A percentile compares a stretch with the other conserved stretches of the same genome.
These are phyloP conservation scores for Parazoanthus darwini DNA, from an alignment of 92 coral and sea anemone species.

Conservation along the genomic window DNA sequence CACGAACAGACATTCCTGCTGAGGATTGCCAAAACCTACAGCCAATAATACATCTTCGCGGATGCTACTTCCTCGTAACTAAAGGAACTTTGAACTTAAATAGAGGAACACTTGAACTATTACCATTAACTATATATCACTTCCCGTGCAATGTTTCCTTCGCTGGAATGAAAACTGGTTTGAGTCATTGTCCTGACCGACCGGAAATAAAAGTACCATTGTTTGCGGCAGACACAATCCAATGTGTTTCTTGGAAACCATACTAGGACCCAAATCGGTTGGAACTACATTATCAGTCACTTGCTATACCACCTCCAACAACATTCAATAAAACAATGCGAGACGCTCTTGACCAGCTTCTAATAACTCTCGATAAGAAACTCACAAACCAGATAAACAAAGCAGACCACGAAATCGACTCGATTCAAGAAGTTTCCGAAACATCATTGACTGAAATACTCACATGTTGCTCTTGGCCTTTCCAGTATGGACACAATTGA, in stretches of 20 bases:
- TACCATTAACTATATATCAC: slow-evolving; percentile 49
- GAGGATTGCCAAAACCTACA: slow-evolving; percentile 32
- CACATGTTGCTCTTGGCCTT: not conserved
- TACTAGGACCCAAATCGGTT: not conserved
- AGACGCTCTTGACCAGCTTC: slow-evolving; percentile 23
- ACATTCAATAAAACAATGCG: slow-evolving; percentile 20
- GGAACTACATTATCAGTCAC: not conserved
- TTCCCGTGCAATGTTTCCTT: slow-evolving; percentile 52
- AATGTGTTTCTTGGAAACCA: slow-evolving; percentile 46
- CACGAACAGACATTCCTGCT: slow-evolving; percentile 34
- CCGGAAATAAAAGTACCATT: slow-evolving; percentile 36
- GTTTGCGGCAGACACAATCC: not conserved
- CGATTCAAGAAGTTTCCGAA: not conserved
- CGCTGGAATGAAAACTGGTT: slow-evolving; percentile 30
- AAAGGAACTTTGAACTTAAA: slow-evolving; percentile 25
- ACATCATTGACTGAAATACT: not conserved
- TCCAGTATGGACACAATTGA: no score
- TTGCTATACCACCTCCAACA: slow-evolving; percentile 17
- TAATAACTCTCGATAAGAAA: slow-evolving; percentile 13
- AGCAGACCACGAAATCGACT: not conserved
- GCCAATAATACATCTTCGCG: slow-evolving; percentile 46
- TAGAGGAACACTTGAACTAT: slow-evolving; percentile 3
- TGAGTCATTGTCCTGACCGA: slow-evolving; percentile 35
- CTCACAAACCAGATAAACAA: not conserved
- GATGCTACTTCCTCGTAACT: slow-evolving; percentile 45